Percentiles rank a stretch among this genome's conserved stretches.
Evolutionary conservation across 2,113 vertebrate genomes (phyloP).

Genomic region (Oostethus manadensis): DNA sequence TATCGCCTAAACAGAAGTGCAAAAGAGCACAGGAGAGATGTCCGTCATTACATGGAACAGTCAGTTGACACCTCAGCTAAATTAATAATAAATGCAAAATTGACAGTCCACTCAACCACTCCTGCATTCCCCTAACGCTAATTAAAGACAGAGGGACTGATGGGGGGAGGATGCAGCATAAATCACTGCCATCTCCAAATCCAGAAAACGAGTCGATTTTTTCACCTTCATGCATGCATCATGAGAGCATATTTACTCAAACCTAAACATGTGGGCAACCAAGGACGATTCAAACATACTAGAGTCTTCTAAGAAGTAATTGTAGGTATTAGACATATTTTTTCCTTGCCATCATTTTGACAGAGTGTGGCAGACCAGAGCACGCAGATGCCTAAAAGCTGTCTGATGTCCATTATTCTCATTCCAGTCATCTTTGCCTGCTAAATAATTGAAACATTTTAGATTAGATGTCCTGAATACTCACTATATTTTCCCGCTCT

Average conservation of each 20-base stretch:
- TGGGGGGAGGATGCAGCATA: conserved; percentile 49
- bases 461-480: conserved; percentile 64
- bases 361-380: conserved; percentile 17
- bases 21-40: conserved; percentile 61
- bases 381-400: conserved; percentile 32
- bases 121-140: conserved; percentile 71
- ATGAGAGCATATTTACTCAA: conserved; percentile 31
- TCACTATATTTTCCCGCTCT: conserved; percentile 42
- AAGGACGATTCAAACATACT: conserved; percentile 1
- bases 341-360: conserved; percentile 4
- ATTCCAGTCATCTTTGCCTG: conserved; percentile 68
- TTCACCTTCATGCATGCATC: conserved; percentile 55
- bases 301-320: background rate
- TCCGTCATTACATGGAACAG: conserved; percentile 58
- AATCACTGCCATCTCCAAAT: conserved; percentile 61
- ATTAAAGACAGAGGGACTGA: conserved; percentile 70
- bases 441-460: conserved; percentile 74
- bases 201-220: conserved; percentile 46
- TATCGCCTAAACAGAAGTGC: conserved; percentile 65
- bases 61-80: conserved; percentile 68
- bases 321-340: conserved; percentile 20
- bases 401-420: conserved; percentile 61
- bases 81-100: conserved; percentile 73
- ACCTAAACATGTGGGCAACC: conserved; percentile 5
- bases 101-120: conserved; percentile 72